phyloP scores from a whole-genome alignment of 2,113 vertebrate genomes.

The Mirounga angustirostris region DNA sequence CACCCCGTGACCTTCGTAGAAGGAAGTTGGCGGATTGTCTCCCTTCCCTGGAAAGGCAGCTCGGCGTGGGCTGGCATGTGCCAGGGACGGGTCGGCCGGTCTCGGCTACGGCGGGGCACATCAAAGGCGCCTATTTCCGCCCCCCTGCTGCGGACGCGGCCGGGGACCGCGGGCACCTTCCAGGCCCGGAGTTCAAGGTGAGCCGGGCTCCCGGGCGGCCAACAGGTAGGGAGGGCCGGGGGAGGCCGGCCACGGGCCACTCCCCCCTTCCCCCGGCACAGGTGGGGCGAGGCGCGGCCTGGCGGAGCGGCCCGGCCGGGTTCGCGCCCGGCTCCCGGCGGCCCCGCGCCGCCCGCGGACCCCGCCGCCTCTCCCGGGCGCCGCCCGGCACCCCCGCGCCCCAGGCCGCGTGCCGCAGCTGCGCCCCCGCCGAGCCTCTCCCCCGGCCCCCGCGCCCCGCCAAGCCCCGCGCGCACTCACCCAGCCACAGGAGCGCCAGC shows the following conservation, averaged over 20 bases:
- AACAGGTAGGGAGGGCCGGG: conserved; percentile 66
- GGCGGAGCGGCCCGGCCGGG: background rate
- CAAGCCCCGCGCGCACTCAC: conserved; percentile 77
- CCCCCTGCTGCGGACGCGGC: background rate
- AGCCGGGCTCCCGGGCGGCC: conserved; percentile 28
- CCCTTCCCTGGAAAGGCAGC: conserved; percentile 51
- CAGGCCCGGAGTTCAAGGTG: conserved; percentile 73
- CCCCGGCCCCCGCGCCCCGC: background rate
- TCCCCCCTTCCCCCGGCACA: conserved; percentile 70
- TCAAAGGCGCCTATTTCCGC: conserved; percentile 29
- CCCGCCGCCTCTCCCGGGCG: conserved; percentile 17
- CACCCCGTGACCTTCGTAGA: conserved; percentile 64
- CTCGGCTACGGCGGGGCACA: conserved; percentile 11
- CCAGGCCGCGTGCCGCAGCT: conserved; percentile 74
- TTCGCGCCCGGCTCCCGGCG: background rate
- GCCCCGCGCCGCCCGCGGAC: background rate
- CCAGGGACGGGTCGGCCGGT: background rate
- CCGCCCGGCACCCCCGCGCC: conserved; percentile 56
- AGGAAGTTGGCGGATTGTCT: conserved; percentile 70
- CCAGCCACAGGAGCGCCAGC: conserved; percentile 76
- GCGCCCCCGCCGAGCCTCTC: background rate
- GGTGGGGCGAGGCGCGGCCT: conserved; percentile 66
- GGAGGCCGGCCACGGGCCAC: conserved; percentile 40
- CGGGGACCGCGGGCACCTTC: conserved; percentile 37
- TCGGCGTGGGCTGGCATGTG: background rate